These are phyloP conservation scores for Morphnarchus princeps DNA, from an alignment of 2,113 vertebrate genomes.

Conservation along the genomic window DNA sequence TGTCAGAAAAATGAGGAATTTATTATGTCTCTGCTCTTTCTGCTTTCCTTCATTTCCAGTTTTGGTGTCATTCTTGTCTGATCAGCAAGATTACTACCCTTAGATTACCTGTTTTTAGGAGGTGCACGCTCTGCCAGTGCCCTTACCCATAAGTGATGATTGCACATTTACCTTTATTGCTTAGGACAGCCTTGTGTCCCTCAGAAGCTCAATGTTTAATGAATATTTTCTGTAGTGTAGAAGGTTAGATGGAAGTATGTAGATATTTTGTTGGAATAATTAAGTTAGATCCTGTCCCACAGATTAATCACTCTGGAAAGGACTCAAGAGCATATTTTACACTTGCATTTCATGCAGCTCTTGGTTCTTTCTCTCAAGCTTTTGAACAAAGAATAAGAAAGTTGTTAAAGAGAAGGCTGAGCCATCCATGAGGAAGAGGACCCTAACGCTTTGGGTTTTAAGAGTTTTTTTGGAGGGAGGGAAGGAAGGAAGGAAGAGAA, in stretches of 20 bases:
- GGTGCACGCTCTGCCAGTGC: not conserved
- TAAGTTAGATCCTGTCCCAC: not conserved
- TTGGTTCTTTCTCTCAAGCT: not conserved
- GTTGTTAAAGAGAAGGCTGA: not conserved
- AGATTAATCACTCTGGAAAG: not conserved
- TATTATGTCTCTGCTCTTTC: not conserved
- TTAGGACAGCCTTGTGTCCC: not conserved
- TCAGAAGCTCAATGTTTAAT: not conserved
- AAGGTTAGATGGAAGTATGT: not conserved
- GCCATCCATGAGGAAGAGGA: not conserved
- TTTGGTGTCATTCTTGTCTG: not conserved
- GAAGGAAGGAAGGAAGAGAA: not conserved
- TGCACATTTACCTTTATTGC: not conserved
- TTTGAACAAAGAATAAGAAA: not conserved
- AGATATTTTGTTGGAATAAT: not conserved
- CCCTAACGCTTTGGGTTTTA: not conserved
- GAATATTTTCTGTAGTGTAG: not conserved
- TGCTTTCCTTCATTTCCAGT: not conserved
- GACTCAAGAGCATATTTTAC: not conserved
- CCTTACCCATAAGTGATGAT: not conserved
- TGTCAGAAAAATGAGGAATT: not conserved
- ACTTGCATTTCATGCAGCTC: not conserved
- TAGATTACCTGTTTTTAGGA: not conserved
- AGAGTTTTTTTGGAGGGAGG: not conserved
- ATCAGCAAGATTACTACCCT: not conserved